These are phyloP conservation scores for Magallana angulata DNA, from an alignment of 1,140 invertebrate species.

Conservation along the genomic window DNA sequence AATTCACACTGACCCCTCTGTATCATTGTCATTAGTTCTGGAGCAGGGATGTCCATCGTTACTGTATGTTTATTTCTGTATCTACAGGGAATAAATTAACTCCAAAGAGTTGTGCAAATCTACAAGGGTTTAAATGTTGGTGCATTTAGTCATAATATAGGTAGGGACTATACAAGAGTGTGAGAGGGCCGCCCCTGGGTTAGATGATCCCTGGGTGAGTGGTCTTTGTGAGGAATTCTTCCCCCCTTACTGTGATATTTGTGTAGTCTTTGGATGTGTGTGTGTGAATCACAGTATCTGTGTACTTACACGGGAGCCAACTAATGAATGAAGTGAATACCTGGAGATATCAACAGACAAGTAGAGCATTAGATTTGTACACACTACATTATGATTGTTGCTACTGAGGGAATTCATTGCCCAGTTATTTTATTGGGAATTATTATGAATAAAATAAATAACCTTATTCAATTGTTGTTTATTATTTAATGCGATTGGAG, in stretches of 20 bases:
- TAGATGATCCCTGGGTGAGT: not conserved
- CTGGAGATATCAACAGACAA: not conserved
- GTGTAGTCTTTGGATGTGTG: not conserved
- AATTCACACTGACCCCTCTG: slow-evolving; percentile 1
- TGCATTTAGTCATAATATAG: slow-evolving; percentile 28
- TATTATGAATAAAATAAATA: slow-evolving; percentile 25
- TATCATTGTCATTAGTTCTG: slow-evolving; percentile 23
- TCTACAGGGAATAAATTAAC: not conserved
- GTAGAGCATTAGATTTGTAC: slow-evolving; percentile 27
- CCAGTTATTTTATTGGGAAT: slow-evolving; percentile 33
- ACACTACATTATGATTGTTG: slow-evolving; percentile 16
- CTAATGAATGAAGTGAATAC: not conserved
- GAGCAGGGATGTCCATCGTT: slow-evolving; percentile 10
- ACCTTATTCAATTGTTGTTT: not conserved
- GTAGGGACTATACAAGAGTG: not conserved
- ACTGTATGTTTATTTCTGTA: not conserved
- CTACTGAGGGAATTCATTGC: slow-evolving; percentile 35
- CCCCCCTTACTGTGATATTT: slow-evolving; percentile 24
- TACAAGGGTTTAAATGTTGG: slow-evolving; percentile 35
- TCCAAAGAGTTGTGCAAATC: slow-evolving; percentile 33
- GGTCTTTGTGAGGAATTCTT: not conserved
- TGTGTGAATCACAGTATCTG: slow-evolving; percentile 20
- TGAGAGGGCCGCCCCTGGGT: not conserved
- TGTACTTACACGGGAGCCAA: not conserved
- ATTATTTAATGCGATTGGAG: too few species aligned